Evolutionary conservation across 2,888 invertebrate genomes (phyloP), one percentile per base, ranked within the genome.

Genomic region (Drosophila tanythrix): DNA sequence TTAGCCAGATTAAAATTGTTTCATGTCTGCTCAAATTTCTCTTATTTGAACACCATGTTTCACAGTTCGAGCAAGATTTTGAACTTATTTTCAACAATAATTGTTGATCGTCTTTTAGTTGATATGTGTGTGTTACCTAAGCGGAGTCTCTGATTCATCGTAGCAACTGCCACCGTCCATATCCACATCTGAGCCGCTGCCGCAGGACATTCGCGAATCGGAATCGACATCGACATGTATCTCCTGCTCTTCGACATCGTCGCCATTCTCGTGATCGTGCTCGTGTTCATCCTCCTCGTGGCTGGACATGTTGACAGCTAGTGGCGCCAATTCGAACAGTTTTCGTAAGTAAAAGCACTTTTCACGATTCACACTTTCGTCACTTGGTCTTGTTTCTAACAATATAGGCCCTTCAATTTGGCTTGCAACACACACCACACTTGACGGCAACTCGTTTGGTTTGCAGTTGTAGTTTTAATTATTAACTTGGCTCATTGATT

Each of bases 131-230:
- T 8, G 4, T 88, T 87, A 93, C 93, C 93, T 92, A 67, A 93
- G 80, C 27, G 93, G 93, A 58, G 92, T 92, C 79, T 93, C 93
- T 15, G 93, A 92, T 70, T 93, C 93, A 79, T 93, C 93, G 78
- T 93, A 93, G 77, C 93, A 93, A 79, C 93, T 93, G 77, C 91
- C 93, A 38, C 91, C 92, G 80, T 93, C 93, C 91, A 93, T 92
- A 88, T 93, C 93, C 65, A 93, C 91, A 83, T 93, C 93, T 61
- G 93, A 93, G 58, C 93, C 92, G 50, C 92, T 92, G 67, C 93
- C 93, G 71, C 93, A 93, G 74, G 87, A 94, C 87, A 93, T 92
- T 53, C 93, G 81, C 31, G 93, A 93, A 91, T 92, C 93, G 79
- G 89, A 92, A 84, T 90, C 94, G 70, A 92, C 93, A 89, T 91